phyloP scores from a whole-genome alignment of 2,113 vertebrate genomes.

The Ariopsis seemanni region DNA sequence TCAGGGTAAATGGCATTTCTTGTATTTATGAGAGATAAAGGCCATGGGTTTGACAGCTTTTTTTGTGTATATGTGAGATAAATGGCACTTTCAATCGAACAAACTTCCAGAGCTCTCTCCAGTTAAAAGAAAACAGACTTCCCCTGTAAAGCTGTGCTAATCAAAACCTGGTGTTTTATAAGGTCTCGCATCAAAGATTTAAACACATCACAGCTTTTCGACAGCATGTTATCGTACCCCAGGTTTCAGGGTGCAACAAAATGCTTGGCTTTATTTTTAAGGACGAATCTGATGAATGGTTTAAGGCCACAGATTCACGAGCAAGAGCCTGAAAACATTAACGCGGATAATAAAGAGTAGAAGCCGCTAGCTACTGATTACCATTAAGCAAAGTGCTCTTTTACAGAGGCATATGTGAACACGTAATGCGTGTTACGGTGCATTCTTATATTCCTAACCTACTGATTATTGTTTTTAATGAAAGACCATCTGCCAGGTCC shows the following conservation, averaged over 20 bases:
- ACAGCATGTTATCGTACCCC: neutral
- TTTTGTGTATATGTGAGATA: neutral
- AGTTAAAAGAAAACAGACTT: neutral
- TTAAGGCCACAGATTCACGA: conserved; percentile 6
- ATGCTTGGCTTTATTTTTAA: neutral
- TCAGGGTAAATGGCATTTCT: neutral
- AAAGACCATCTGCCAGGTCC: conserved; percentile 39
- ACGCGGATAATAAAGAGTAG: conserved; percentile 8
- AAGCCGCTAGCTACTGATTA: conserved; percentile 2
- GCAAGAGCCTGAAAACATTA: neutral
- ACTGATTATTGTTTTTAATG: conserved; percentile 36
- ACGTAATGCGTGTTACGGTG: neutral
- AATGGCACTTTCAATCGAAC: neutral
- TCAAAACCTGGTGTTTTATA: conserved; percentile 8
- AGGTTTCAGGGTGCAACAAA: neutral
- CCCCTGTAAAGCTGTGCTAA: neutral
- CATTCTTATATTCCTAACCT: conserved; percentile 15
- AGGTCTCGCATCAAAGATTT: neutral
- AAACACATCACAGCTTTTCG: neutral
- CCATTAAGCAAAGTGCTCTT: conserved; percentile 13
- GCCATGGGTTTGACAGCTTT: neutral
- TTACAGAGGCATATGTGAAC: conserved; percentile 9
- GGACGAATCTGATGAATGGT: neutral
- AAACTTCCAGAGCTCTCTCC: neutral
- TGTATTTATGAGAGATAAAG: neutral